These are phyloP conservation scores for Phrynosoma blainvillii DNA, from an alignment of 2,113 vertebrate genomes.

Conservation along the genomic window DNA sequence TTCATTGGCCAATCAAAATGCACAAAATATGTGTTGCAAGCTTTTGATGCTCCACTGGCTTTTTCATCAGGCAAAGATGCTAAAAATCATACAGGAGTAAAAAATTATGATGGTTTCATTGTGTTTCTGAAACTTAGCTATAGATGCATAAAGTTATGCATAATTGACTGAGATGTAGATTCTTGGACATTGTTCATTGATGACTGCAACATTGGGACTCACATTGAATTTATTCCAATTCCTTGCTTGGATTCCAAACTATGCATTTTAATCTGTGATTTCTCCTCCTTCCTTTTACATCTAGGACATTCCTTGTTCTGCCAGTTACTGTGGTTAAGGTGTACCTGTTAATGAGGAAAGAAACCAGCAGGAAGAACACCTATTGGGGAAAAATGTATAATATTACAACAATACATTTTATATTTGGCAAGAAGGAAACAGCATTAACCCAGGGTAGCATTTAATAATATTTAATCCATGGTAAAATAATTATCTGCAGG, in stretches of 20 bases:
- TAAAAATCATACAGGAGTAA: too few species aligned
- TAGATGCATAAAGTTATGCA: conserved; percentile 6
- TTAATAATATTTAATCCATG: conserved; percentile 14
- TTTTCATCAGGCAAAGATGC: too few species aligned
- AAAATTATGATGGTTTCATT: too few species aligned
- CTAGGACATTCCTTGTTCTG: rapidly evolving
- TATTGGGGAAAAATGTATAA: background rate
- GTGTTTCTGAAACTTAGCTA: too few species aligned
- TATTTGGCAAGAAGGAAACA: background rate
- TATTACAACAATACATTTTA: background rate
- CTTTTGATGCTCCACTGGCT: too few species aligned
- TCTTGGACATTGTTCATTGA: background rate
- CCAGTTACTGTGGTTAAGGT: background rate
- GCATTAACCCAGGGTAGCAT: background rate
- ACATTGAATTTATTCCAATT: background rate
- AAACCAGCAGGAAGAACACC: background rate
- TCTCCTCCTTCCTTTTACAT: background rate
- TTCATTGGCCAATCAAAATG: too few species aligned
- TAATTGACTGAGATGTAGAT: conserved; percentile 25
- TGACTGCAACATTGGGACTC: background rate
- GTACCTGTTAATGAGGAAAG: background rate
- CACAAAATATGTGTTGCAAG: too few species aligned
- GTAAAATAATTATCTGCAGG: conserved; percentile 28
- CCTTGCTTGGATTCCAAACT: background rate
- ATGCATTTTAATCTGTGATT: background rate